Percentiles rank a stretch among this genome's conserved stretches.
phyloP scores from a whole-genome alignment of 2,888 invertebrate genomes.

The Ganaspis brasiliensis region DNA sequence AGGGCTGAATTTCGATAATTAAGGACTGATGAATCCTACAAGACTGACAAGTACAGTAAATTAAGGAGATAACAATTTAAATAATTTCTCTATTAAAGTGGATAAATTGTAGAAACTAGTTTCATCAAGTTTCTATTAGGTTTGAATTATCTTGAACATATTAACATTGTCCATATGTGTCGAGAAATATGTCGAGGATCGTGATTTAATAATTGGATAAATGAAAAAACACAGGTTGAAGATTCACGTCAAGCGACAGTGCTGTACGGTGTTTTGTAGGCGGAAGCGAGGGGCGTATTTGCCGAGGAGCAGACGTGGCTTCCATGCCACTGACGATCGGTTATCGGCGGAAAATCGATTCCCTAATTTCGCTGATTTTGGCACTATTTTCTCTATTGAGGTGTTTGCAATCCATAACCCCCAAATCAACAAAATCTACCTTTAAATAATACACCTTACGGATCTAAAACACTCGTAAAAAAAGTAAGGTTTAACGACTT shows the following conservation, averaged over 20 bases:
- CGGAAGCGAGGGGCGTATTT: slow-evolving; percentile 72
- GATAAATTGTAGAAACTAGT: no score
- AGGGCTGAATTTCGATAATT: no score
- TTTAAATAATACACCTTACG: neutral
- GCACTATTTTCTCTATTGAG: neutral
- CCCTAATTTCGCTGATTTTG: slow-evolving; percentile 20
- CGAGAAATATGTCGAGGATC: slow-evolving; percentile 18
- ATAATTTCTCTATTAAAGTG: no score
- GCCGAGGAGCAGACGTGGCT: slow-evolving; percentile 46
- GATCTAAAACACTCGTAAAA: neutral
- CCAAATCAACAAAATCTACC: neutral
- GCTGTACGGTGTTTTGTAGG: slow-evolving; percentile 48
- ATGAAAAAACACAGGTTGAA: slow-evolving; percentile 40
- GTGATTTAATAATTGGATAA: slow-evolving; percentile 2
- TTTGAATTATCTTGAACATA: neutral
- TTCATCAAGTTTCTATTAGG: no score
- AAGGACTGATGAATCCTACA: no score
- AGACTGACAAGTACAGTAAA: no score
- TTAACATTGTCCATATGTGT: neutral
- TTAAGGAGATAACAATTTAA: no score
- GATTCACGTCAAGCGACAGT: slow-evolving; percentile 37
- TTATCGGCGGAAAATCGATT: slow-evolving; percentile 46
- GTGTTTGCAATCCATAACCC: neutral
- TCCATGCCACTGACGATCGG: slow-evolving; percentile 42
- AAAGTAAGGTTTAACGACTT: neutral